Evolutionary conservation across 2,113 vertebrate genomes (phyloP).

Genomic region (Bubo blakistoni): DNA sequence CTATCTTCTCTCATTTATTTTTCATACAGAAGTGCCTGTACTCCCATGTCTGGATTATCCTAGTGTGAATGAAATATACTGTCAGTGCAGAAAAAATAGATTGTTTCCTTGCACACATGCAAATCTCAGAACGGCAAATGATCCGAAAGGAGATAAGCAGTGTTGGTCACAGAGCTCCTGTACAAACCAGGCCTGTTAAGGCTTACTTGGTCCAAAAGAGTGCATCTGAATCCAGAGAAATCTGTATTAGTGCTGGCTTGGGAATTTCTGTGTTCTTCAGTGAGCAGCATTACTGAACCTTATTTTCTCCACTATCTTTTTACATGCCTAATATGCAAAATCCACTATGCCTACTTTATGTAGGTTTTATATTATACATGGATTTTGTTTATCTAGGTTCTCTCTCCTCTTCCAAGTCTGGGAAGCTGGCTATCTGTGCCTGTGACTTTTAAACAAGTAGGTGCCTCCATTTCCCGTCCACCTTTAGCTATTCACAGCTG

Average conservation of each 20-base stretch:
- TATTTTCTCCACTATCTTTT: neutral
- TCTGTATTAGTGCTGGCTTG: neutral
- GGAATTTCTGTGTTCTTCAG: neutral
- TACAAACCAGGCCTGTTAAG: neutral
- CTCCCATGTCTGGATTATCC: neutral
- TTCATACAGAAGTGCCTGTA: neutral
- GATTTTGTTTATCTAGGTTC: neutral
- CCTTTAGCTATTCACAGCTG: neutral
- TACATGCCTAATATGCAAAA: neutral
- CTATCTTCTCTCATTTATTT: neutral
- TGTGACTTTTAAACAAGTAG: neutral
- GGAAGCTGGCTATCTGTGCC: neutral
- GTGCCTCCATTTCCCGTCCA: neutral
- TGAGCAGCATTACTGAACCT: neutral
- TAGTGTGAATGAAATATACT: neutral
- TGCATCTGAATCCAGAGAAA: neutral
- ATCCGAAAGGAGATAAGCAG: neutral
- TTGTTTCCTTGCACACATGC: neutral
- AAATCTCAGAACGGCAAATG: neutral
- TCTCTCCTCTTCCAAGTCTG: neutral
- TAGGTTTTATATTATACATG: neutral
- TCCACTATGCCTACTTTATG: neutral
- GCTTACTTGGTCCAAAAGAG: neutral
- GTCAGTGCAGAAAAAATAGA: neutral
- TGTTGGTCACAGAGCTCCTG: neutral